phyloP scores from a whole-genome alignment of 2,888 invertebrate genomes.

The Microplitis manilae region DNA sequence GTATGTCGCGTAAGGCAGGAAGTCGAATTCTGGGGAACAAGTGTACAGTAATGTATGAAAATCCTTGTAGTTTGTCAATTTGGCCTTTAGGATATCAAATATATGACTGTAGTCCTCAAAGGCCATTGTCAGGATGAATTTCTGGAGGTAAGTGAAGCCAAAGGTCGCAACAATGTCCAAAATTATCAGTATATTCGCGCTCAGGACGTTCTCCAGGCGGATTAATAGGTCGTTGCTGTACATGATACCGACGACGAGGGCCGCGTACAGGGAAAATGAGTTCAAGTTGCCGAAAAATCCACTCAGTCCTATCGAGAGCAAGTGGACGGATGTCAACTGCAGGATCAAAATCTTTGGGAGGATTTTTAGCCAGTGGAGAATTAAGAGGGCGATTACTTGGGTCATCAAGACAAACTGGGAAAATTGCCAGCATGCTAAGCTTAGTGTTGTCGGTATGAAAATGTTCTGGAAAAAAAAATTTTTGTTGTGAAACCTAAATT shows the following conservation, averaged over 20 bases:
- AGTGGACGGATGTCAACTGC: conserved; percentile 56
- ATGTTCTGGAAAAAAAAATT: conserved; percentile 60
- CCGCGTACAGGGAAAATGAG: conserved; percentile 73
- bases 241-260: conserved; percentile 70
- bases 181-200: conserved; percentile 42
- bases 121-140: conserved; percentile 51
- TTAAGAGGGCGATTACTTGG: conserved; percentile 82
- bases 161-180: conserved; percentile 58
- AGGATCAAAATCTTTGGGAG: conserved; percentile 71
- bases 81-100: conserved; percentile 80
- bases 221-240: conserved; percentile 49
- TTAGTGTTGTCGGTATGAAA: conserved; percentile 62
- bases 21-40: conserved; percentile 84
- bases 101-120: conserved; percentile 79
- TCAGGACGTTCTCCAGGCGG: conserved; percentile 43
- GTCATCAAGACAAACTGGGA: conserved; percentile 87
- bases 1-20: conserved; percentile 76
- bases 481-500: too few relatives aligned
- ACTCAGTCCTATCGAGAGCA: conserved; percentile 50
- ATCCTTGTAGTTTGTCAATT: conserved; percentile 78
- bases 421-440: conserved; percentile 83
- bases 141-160: conserved; percentile 55
- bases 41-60: conserved; percentile 87
- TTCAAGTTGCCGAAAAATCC: conserved; percentile 72
- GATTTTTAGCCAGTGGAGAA: conserved; percentile 77